Conservation (phyloP, 2,888 invertebrate species). For the Epinotia demarniana region DNA sequence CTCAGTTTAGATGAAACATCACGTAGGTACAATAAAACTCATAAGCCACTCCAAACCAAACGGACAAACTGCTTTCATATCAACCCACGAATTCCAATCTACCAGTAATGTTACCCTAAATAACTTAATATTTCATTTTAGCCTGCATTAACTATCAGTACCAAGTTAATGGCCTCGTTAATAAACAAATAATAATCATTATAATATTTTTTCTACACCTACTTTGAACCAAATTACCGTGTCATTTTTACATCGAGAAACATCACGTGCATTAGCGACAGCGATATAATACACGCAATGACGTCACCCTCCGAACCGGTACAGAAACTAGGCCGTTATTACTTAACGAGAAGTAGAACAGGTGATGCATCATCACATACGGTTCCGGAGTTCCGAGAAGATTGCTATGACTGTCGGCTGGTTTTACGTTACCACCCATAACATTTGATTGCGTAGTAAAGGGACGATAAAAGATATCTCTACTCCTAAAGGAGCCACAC, state of each 20-base stretch:
- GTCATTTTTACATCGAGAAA: conserved; percentile 13
- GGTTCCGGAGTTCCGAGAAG: conserved; percentile 34
- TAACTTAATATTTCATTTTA: conserved; percentile 3
- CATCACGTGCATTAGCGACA: conserved; percentile 28
- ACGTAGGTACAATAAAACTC: neutral
- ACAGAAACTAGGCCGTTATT: conserved; percentile 38
- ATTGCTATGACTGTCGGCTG: conserved; percentile 22
- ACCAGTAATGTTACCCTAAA: neutral
- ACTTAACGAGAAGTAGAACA: conserved; percentile 41
- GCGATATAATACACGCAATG: conserved; percentile 26
- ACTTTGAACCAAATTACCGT: neutral
- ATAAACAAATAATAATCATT: conserved; percentile 3
- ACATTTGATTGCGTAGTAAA: conserved; percentile 33
- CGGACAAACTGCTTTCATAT: neutral
- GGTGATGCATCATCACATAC: conserved; percentile 42
- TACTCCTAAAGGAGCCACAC: neutral
- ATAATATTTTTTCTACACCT: neutral
- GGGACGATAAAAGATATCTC: neutral
- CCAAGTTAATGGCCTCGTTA: conserved; percentile 15
- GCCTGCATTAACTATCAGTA: conserved; percentile 5
- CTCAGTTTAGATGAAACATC: neutral
- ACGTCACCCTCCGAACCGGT: conserved; percentile 40
- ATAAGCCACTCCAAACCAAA: neutral
- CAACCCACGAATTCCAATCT: neutral
- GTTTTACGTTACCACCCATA: conserved; percentile 30